Evolutionary conservation across 2,888 invertebrate genomes (phyloP), one percentile per base, ranked within the genome.

Genomic region (Nemotelus nigrinus): DNA sequence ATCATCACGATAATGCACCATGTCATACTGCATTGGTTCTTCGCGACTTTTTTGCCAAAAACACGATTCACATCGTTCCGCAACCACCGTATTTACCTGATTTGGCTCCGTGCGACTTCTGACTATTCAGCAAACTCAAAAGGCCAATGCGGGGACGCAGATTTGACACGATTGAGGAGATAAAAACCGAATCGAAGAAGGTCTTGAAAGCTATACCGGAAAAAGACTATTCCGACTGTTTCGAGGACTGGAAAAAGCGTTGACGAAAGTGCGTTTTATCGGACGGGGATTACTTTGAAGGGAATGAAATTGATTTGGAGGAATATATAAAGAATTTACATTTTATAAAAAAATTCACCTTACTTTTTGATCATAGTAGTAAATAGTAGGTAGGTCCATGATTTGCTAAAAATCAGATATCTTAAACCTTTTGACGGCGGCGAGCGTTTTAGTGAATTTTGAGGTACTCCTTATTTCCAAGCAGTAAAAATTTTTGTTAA

Each of bases 121-220:
- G 71, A 57, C 63, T 77, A 44, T 50, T 76, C 44, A 5, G 8
- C 10, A 67, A 76, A 45, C 77, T 71, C 44, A 77, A 77, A 63
- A 60, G 63, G 71, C 71, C 71, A 50, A 70, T 71, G 44, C 71
- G 53, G 1, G 44, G 48, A 50, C 65, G 65, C 53, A n/a, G n/a
- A n/a, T 76, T 76, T 58, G 76, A 63, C 47, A 10, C 75, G 39
- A 77, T 77, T 39, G 39, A 41, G 43, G 43, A 63, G 5, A 63
- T 63, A 5, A 43, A 63, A 63, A 3, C 41, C 39, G 43, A 39
- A 2, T 63, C 63, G 63, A 39, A 41, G 43, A 39, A 41, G 41
- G 63, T 41, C 4, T 41, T 63, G 39, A 63, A 41, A 3, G 43
- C 43, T 10, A 63, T 63, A n/a, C 63, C 63, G 63, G 8, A 63